Base-by-base conservation (phyloP, 1,140 invertebrate genomes). In the Aporrectodea caliginosa region DNA sequence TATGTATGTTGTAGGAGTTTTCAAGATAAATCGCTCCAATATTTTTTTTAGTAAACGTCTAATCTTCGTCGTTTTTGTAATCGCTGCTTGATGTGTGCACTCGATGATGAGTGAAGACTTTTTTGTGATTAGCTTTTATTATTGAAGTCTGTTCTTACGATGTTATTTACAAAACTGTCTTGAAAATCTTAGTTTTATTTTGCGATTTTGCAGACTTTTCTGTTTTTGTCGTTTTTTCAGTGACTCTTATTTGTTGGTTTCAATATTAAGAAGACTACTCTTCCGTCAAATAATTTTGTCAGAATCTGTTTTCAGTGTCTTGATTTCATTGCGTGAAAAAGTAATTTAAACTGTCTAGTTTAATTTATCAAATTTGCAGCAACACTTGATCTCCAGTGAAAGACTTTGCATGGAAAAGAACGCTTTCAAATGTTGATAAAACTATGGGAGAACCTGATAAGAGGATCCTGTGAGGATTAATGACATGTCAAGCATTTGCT, bases 161-260 rank as follows among this genome's bases (percentile, higher is more conserved):
- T 58, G 43, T 58, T 58, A 22, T 58, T 12, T 58, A 22, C 22
- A 22, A 12, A 12, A 22, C 43, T 58, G 43, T 22, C 43, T 58
- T 58, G 43, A 58, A n/a, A 58, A 58, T 58, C 43, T 58, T 58
- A 58, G 43, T 58, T 58, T n/a, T 58, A 58, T 58, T 58, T 58
- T 58, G 43, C 43, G 43, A 58, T 58, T 58, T 58, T 58, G 43
- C 43, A 58, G 43, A 58, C 43, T 58, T 58, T 58, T 58, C 43
- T 58, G 43, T 58, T 58, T 58, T 58, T 58, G 43, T 58, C 43
- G 22, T 58, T 58, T 58, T 58, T 58, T 58, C 43, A 58, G 22
- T 58, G 43, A 12, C 43, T 58, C 6, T 58, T 58, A 12, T 58
- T 58, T 6, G 6, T 58, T 58, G 43, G 22, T 58, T 58, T 6